Evolutionary conservation across 2,888 invertebrate species (phyloP).

Genomic region (Campoplex capitator): DNA sequence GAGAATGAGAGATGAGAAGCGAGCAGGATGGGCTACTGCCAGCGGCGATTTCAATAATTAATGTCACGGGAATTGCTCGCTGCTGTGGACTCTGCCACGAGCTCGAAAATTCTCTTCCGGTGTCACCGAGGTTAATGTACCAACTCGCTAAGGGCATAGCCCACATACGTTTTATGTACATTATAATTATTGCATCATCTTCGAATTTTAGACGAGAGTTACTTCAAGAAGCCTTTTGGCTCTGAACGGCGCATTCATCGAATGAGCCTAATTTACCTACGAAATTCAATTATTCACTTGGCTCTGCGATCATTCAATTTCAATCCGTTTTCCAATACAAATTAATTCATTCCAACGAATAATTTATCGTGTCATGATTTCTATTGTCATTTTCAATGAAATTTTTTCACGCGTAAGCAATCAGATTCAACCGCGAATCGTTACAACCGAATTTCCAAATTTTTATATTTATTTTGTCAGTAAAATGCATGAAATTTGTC

Average conservation of each 20-base stretch:
- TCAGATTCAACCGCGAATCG: neutral
- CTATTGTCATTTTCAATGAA: neutral
- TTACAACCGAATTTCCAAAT: neutral
- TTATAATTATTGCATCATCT: conserved; percentile 45
- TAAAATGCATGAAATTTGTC: neutral
- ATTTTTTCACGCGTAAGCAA: too few species aligned
- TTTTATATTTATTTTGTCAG: neutral
- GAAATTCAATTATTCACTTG: neutral
- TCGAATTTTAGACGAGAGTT: conserved; percentile 19
- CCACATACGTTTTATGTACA: conserved; percentile 50
- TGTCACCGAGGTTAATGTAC: conserved; percentile 67
- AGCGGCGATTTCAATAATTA: conserved; percentile 79
- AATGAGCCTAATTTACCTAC: neutral
- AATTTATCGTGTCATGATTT: neutral
- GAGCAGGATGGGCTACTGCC: conserved; percentile 69
- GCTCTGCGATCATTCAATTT: neutral
- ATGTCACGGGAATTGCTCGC: conserved; percentile 78
- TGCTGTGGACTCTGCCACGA: conserved; percentile 66
- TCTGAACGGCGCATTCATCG: neutral
- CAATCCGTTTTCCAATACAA: neutral
- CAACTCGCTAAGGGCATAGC: conserved; percentile 59
- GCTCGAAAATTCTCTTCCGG: conserved; percentile 67
- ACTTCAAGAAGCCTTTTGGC: neutral
- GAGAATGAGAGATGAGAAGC: conserved; percentile 49
- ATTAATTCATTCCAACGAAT: neutral